Percentiles rank a stretch among this genome's conserved stretches.
Conservation (phyloP, 2,888 invertebrate species). For the Napeogenes inachia region DNA sequence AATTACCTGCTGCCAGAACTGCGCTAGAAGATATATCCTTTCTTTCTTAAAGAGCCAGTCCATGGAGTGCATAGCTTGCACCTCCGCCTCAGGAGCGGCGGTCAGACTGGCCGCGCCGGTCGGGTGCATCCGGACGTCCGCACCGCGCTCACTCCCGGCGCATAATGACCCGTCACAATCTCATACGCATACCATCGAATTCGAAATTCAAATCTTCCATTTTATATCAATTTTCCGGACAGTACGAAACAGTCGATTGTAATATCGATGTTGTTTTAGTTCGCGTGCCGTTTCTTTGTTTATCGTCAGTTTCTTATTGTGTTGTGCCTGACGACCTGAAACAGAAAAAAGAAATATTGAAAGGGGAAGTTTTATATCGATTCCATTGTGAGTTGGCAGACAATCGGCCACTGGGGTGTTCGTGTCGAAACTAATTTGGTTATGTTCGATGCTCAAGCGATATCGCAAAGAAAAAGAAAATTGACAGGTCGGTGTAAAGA, state of each 20-base stretch:
- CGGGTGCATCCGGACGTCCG: slow-evolving; percentile 83
- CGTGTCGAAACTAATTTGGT: slow-evolving; percentile 77
- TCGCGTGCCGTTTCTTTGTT: slow-evolving; percentile 47
- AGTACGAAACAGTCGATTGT: slow-evolving; percentile 20
- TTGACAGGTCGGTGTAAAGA: slow-evolving; percentile 52
- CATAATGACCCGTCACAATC: slow-evolving; percentile 54
- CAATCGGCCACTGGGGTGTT: slow-evolving; percentile 65
- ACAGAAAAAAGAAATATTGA: slow-evolving; percentile 66
- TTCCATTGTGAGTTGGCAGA: slow-evolving; percentile 63
- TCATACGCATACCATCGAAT: slow-evolving; percentile 32
- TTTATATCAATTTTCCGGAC: slow-evolving; percentile 31
- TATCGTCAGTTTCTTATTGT: slow-evolving; percentile 52
- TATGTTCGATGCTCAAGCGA: slow-evolving; percentile 62
- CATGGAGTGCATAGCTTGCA: slow-evolving; percentile 96
- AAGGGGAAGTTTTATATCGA: slow-evolving; percentile 64
- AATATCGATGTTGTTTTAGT: slow-evolving; percentile 42
- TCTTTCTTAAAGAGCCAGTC: slow-evolving; percentile 98
- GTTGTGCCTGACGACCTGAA: slow-evolving; percentile 59
- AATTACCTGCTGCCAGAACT: slow-evolving; percentile 96
- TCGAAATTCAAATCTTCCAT: slow-evolving; percentile 45
- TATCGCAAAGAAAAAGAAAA: slow-evolving; percentile 59
- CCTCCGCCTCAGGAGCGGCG: slow-evolving; percentile 91
- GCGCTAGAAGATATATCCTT: slow-evolving; percentile 94
- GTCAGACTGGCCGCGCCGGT: slow-evolving; percentile 84
- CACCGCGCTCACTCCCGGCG: slow-evolving; percentile 55